Evolutionary conservation across 1,140 invertebrate genomes (phyloP), one percentile per base, ranked within the genome.

Genomic region (Neodiprion virginianus): DNA sequence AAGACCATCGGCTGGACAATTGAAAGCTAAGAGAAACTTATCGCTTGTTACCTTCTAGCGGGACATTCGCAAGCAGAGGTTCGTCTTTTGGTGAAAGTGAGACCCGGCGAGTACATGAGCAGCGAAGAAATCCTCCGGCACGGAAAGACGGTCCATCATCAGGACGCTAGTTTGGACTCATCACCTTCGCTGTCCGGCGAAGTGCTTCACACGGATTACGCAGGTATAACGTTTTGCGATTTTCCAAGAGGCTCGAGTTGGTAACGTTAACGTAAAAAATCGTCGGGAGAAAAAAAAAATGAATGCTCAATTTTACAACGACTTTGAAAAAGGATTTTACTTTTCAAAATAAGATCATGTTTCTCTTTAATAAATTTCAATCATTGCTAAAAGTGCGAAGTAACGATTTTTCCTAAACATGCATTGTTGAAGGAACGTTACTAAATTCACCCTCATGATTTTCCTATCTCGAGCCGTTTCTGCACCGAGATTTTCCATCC

Each of bases 51-150:
- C 73, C 74, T 84, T 84, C 50, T 77, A 91, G 94, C 94, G 61
- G 94, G 93, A 48, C 90, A 92, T 73, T 94, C 93, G 21, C 91
- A 91, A 65, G 94, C 95, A 0, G 92, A 93, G 82, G 90, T 95
- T 69, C 91, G 91, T 1, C 87, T 96, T 14, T 90, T 92, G 40
- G 93, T 96, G 0, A 94, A 94, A 82, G 91, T 92, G 8, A 90
- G 92, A 73, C 93, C 94, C 1, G 92, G 93, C 49, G 94, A 95
- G 78, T 94, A 95, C 82, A 92, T 93, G 72, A 93, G 92, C 53
- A 94, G 93, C 65, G 95, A 96, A 80, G 93, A 95, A 84, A 93
- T 94, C 86, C 79, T 88, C 76, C 84, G 86, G 72, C 81, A 84
- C 14, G 83, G 85, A 53, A 87, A 88, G 81, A 84, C 86, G 74